These are phyloP conservation scores for Chloroclystis v-ata DNA, from an alignment of 2,888 invertebrate genomes.

Conservation along the genomic window DNA sequence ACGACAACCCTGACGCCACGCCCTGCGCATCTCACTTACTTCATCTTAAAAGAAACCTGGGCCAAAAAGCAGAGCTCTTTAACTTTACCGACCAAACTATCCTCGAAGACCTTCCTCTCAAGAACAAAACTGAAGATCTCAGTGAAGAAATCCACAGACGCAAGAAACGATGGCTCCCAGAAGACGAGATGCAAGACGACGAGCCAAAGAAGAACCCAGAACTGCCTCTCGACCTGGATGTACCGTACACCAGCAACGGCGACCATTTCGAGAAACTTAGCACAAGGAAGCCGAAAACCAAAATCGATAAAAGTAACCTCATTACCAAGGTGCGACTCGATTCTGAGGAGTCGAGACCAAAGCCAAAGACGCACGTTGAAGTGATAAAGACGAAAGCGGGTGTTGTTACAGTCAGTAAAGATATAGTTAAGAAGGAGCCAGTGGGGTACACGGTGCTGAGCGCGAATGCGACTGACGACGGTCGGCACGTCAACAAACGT, in stretches of 20 bases:
- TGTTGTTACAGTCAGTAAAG: constrained; percentile 80
- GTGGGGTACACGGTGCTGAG: constrained; percentile 68
- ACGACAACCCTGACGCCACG: constrained; percentile 45
- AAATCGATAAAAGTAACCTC: constrained; percentile 74
- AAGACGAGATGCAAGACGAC: constrained; percentile 79
- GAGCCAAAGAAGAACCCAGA: constrained; percentile 80
- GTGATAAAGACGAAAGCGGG: constrained; percentile 82
- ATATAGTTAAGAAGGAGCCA: constrained; percentile 80
- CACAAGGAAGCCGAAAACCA: constrained; percentile 72
- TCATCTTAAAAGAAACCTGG: constrained; percentile 65
- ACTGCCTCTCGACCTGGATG: constrained; percentile 81
- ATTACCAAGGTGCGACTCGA: constrained; percentile 75
- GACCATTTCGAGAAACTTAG: constrained; percentile 72
- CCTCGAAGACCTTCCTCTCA: constrained; percentile 45
- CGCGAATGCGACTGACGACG: constrained; percentile 72
- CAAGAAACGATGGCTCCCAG: constrained; percentile 83
- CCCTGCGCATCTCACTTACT: constrained; percentile 81
- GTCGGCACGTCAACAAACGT: constrained; percentile 80
- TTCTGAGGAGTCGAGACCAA: constrained; percentile 76
- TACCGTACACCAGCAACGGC: constrained; percentile 81
- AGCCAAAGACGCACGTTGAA: constrained; percentile 83
- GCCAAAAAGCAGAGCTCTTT: constrained; percentile 58
- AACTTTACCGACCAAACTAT: constrained; percentile 56
- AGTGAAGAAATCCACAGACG: constrained; percentile 60
- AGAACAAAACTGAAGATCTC: constrained; percentile 60